phyloP scores from a whole-genome alignment of 1,140 invertebrate species.

The Drosophila jambulina region DNA sequence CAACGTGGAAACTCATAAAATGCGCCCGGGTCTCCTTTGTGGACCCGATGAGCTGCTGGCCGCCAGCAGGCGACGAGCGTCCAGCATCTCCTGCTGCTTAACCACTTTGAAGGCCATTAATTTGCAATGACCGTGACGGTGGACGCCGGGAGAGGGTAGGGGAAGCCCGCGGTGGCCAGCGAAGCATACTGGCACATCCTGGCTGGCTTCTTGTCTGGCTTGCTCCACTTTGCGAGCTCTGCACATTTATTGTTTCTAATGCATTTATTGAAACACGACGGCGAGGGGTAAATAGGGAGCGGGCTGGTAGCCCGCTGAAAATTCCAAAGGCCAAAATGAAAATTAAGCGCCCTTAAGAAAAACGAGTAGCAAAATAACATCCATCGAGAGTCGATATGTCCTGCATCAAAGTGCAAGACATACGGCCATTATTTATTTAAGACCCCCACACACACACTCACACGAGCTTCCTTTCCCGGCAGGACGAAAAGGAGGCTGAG shows the following conservation, averaged over 20 bases:
- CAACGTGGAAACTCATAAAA: slow-evolving; percentile 78
- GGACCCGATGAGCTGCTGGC: slow-evolving; percentile 62
- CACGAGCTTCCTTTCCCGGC: slow-evolving; percentile 22
- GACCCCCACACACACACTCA: slow-evolving; percentile 29
- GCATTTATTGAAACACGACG: slow-evolving; percentile 37
- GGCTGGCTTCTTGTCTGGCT: slow-evolving; percentile 40
- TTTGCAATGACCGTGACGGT: slow-evolving; percentile 73
- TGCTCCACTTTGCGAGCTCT: slow-evolving; percentile 58
- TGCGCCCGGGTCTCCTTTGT: slow-evolving; percentile 64
- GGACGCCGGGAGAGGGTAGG: background rate
- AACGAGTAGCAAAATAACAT: slow-evolving; percentile 36
- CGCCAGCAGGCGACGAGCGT: slow-evolving; percentile 40
- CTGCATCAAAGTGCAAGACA: slow-evolving; percentile 57
- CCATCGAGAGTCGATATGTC: slow-evolving; percentile 40
- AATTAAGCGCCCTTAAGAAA: slow-evolving; percentile 49
- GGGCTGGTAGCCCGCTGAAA: background rate
- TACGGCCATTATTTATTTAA: slow-evolving; percentile 79
- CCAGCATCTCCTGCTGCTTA: slow-evolving; percentile 59
- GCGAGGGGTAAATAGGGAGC: slow-evolving; percentile 18
- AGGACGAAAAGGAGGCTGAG: slow-evolving; percentile 26
- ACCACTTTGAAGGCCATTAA: slow-evolving; percentile 80
- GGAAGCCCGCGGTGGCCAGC: slow-evolving; percentile 14
- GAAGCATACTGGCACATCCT: slow-evolving; percentile 48
- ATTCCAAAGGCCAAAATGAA: slow-evolving; percentile 31
- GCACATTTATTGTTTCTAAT: slow-evolving; percentile 72